A percentile compares a stretch with the other conserved stretches of the same genome.
phyloP scores from a whole-genome alignment of 2,113 vertebrate genomes.

The Corvus moneduloides region DNA sequence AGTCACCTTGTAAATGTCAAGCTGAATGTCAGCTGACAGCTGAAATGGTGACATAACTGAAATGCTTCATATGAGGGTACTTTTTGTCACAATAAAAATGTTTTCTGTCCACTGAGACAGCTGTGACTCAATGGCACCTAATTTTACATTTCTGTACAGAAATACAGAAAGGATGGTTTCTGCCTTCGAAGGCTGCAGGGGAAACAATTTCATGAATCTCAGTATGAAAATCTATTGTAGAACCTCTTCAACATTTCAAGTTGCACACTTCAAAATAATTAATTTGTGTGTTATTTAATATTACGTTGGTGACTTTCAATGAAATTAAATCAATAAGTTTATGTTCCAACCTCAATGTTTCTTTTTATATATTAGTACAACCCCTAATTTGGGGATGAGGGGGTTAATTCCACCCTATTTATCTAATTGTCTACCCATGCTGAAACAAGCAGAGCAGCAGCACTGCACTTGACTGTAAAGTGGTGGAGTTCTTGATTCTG shows the following conservation, averaged over 20 bases:
- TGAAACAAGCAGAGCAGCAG: slow-evolving; percentile 14
- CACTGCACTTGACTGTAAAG: slow-evolving; percentile 1
- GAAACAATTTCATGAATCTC: neutral
- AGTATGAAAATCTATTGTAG: neutral
- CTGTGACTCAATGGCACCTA: neutral
- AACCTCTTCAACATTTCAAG: neutral
- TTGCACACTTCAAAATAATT: neutral
- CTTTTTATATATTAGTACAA: neutral
- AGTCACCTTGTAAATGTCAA: slow-evolving; percentile 39
- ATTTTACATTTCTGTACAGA: neutral
- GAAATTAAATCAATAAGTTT: neutral
- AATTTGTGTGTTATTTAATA: neutral
- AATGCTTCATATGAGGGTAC: neutral
- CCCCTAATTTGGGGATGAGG: neutral
- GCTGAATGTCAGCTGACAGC: slow-evolving; percentile 18
- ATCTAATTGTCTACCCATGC: neutral
- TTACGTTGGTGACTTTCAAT: neutral
- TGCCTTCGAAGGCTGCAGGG: neutral
- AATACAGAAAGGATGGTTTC: neutral
- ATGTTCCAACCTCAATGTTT: neutral
- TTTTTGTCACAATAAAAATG: neutral
- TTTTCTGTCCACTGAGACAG: neutral
- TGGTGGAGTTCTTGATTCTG: neutral
- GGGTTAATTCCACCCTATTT: slow-evolving; percentile 33
- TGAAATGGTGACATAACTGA: neutral